Base-by-base conservation (phyloP, 2,113 vertebrate species). In the Amazona vittata region DNA sequence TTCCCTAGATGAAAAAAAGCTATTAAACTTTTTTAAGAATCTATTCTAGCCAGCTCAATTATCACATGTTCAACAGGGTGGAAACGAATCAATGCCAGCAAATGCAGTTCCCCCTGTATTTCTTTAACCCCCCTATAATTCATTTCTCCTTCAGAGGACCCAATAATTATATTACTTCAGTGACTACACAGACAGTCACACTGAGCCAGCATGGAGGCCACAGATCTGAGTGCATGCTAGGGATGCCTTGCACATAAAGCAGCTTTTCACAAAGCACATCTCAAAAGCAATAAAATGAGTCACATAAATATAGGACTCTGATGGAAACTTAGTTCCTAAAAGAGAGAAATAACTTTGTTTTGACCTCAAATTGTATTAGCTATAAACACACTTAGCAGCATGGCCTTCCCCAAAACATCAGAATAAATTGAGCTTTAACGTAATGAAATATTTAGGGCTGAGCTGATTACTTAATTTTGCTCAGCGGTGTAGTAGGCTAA, bases 381-480 rank as follows among this genome's bases (percentile, higher is more conserved):
- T 96, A 22, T 67, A 96, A 94, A 94, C 68, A 89, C 24, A 50
- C 49, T 89, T 89, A 89, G 43, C 86, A 96, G 71, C 78, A 75
- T 12, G 55, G 80, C 73, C 88, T 95, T 92, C 74, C 80, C 50
- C 46, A 94, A 95, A 94, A 26, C 71, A 89, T 82, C 59, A 93
- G 29, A 76, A 86, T 75, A 96, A 93, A 68, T 26, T 0, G 28
- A 95, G 44, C 55, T 97, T 85, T 93, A 79, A 90, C 49, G 62
- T 64, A 96, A 95, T 63, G 49, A 86, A 89, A 96, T 96, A 94
- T 97, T 94, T 86, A 84, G 84, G 69, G 94, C 70, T 96, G 65
- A 94, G 90, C 59, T 95, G 90, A 96, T 92, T 93, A 60, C 79
- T 91, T 70, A 31, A 73, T 86, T 94, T 71, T 71, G 71, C 73